These are phyloP conservation scores for Dendrolimus kikuchii DNA, from an alignment of 1,140 invertebrate genomes.

Conservation along the genomic window DNA sequence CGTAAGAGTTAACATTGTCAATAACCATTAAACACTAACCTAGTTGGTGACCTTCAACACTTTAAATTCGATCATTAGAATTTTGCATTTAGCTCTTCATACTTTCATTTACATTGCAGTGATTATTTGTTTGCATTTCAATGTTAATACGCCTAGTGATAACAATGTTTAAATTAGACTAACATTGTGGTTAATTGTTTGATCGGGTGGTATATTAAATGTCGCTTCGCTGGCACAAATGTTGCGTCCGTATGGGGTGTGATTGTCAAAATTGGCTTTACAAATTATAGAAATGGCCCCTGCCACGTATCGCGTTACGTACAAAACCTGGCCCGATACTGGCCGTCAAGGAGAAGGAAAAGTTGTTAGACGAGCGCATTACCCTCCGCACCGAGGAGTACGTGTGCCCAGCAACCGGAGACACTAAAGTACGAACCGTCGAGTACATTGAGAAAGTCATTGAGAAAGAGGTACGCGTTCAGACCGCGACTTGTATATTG, in stretches of 20 bases:
- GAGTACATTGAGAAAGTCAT: constrained; percentile 96
- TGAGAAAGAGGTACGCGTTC: constrained; percentile 90
- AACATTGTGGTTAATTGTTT: constrained; percentile 13
- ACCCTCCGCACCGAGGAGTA: constrained; percentile 90
- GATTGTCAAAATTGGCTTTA: constrained; percentile 66
- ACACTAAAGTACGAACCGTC: constrained; percentile 88
- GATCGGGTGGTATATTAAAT: constrained; percentile 27
- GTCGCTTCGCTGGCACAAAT: constrained; percentile 43
- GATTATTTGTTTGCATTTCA: too few relatives aligned
- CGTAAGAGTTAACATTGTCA: constrained; percentile 40
- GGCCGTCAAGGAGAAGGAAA: constrained; percentile 89
- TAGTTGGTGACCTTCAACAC: constrained; percentile 1
- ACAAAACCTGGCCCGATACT: constrained; percentile 85
- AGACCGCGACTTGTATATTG: constrained; percentile 48
- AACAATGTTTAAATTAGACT: too few relatives aligned
- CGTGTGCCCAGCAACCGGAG: constrained; percentile 87
- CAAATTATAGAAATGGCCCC: constrained; percentile 71
- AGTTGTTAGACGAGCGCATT: constrained; percentile 90
- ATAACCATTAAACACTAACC: constrained; percentile 18
- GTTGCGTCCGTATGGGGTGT: constrained; percentile 43
- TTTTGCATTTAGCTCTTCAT: too few relatives aligned
- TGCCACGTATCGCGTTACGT: constrained; percentile 86
- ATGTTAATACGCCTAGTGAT: too few relatives aligned
- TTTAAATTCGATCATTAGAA: too few relatives aligned
- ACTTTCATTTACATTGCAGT: too few relatives aligned